phyloP scores from a whole-genome alignment of 2,797 vertebrate species.

The Prunella strophiata region DNA sequence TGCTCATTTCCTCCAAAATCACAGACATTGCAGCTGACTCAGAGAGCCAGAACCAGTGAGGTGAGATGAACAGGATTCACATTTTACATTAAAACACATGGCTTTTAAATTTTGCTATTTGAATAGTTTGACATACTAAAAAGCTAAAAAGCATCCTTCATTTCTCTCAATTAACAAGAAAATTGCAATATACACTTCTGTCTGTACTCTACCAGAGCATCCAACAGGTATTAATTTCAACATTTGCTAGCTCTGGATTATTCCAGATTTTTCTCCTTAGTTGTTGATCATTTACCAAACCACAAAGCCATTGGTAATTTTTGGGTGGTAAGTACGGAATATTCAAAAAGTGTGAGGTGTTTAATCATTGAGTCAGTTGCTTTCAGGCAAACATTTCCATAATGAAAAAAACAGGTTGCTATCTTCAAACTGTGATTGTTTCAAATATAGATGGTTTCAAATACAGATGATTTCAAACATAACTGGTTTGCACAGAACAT shows the following conservation, averaged over 20 bases:
- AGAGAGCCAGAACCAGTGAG: background rate
- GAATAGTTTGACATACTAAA: background rate
- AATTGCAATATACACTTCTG: background rate
- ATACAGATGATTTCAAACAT: background rate
- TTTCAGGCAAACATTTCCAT: background rate
- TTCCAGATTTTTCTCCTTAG: background rate
- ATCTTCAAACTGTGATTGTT: background rate
- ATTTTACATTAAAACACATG: background rate
- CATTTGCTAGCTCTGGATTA: background rate
- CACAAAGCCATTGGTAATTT: background rate
- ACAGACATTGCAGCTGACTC: background rate
- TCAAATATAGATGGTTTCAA: background rate
- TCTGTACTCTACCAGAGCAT: background rate
- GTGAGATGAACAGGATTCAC: background rate
- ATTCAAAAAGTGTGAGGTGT: background rate
- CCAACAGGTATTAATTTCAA: background rate
- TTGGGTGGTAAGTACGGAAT: background rate
- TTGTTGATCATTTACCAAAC: background rate
- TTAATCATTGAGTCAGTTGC: background rate
- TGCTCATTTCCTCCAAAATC: background rate
- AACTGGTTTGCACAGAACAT: background rate
- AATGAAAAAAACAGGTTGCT: background rate
- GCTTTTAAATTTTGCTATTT: constrained; percentile 11
- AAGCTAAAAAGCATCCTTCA: background rate
- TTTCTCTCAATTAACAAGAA: background rate